phyloP scores from a whole-genome alignment of 2,797 vertebrate species.

The Neosilurus mollespiculum region DNA sequence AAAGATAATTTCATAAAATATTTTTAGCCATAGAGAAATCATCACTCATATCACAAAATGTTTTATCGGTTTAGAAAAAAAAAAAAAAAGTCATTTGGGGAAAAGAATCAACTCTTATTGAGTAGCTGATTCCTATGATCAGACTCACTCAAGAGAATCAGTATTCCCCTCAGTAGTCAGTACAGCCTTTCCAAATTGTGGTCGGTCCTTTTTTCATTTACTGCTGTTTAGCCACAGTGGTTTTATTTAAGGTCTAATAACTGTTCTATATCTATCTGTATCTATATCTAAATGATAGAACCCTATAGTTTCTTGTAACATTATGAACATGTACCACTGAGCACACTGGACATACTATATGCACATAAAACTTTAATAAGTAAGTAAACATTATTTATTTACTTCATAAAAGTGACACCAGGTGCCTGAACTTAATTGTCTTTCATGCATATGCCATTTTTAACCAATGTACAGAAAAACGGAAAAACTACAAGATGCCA shows the following conservation, averaged over 20 bases:
- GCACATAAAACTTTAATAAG: background rate
- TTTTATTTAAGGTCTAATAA: background rate
- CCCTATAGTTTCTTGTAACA: background rate
- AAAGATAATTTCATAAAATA: too few species aligned
- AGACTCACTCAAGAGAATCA: background rate
- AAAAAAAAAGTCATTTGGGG: background rate
- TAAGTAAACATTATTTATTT: too few species aligned
- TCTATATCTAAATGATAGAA: background rate
- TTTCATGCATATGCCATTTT: background rate
- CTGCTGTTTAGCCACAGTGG: background rate
- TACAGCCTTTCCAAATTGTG: background rate
- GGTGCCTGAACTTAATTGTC: background rate
- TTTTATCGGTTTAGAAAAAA: background rate
- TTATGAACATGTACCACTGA: background rate
- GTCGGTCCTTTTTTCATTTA: background rate
- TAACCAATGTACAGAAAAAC: background rate
- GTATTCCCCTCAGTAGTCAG: background rate
- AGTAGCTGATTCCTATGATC: background rate
- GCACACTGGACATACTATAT: background rate
- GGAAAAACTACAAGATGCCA: background rate
- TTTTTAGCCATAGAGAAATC: background rate
- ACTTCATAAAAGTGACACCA: background rate
- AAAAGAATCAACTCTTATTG: background rate
- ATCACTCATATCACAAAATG: background rate
- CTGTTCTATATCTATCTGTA: constrained; percentile 10